Conservation (phyloP, 2,113 vertebrate genomes). For the Xenus cinereus region DNA sequence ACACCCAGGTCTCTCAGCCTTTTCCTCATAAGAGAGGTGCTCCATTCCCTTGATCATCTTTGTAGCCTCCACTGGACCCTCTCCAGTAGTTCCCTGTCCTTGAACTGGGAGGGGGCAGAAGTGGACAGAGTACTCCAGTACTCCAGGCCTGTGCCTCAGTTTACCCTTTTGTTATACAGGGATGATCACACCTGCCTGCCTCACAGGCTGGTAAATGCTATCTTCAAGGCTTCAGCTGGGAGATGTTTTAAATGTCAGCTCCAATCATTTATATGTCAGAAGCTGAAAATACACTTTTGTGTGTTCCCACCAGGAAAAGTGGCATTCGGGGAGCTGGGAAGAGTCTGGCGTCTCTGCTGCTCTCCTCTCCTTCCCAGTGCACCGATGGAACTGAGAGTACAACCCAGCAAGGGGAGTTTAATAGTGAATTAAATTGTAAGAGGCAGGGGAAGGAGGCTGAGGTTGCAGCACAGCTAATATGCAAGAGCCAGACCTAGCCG, state of each 20-base stretch:
- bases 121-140: neutral
- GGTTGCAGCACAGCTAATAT: neutral
- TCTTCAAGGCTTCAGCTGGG: neutral
- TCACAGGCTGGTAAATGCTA: neutral
- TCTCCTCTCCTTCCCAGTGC: neutral
- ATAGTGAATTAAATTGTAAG: neutral
- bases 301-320: neutral
- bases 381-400: neutral
- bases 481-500: neutral
- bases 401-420: neutral
- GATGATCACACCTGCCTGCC: neutral
- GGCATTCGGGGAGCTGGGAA: neutral
- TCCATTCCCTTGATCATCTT: neutral
- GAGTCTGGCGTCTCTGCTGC: neutral
- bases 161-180: neutral
- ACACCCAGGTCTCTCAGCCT: neutral
- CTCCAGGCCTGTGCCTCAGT: neutral
- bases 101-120: neutral
- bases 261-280: neutral
- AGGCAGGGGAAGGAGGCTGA: neutral
- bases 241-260: neutral
- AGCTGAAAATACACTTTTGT: neutral
- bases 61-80: neutral
- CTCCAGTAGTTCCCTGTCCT: neutral
- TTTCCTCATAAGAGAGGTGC: neutral